Evolutionary conservation across 2,797 vertebrate species (phyloP).

Genomic region (Danio kyathit): DNA sequence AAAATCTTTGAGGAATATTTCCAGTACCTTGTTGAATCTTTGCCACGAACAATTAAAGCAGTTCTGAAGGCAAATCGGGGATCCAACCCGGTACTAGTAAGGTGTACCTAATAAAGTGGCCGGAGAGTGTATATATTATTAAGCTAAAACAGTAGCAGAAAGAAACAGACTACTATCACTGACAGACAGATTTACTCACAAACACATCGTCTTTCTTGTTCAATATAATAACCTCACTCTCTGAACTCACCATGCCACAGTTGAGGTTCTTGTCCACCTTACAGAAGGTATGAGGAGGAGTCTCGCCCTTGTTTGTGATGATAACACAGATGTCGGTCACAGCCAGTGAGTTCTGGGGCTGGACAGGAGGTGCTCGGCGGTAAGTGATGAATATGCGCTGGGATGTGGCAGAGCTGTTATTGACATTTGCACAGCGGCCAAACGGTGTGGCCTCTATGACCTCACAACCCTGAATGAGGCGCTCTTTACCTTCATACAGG

Average conservation of each 20-base stretch:
- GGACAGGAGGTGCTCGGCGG: slow-evolving; percentile 84
- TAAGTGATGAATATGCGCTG: slow-evolving; percentile 96
- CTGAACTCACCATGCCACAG: slow-evolving; percentile 90
- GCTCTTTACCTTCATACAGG: slow-evolving; percentile 95
- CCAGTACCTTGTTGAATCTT: too few species aligned
- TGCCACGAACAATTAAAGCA: too few species aligned
- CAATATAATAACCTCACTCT: neutral
- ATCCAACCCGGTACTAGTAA: too few species aligned
- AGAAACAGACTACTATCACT: too few species aligned
- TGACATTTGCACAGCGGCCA: slow-evolving; percentile 97
- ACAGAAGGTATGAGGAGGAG: slow-evolving; percentile 96
- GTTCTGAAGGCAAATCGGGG: too few species aligned
- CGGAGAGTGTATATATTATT: too few species aligned
- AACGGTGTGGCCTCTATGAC: slow-evolving; percentile 95
- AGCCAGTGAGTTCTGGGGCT: slow-evolving; percentile 92
- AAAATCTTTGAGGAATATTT: too few species aligned
- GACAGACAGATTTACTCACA: too few species aligned
- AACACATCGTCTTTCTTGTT: neutral
- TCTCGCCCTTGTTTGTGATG: slow-evolving; percentile 95
- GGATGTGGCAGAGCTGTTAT: slow-evolving; percentile 94
- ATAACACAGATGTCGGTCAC: slow-evolving; percentile 98
- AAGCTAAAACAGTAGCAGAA: too few species aligned
- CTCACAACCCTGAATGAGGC: slow-evolving; percentile 93
- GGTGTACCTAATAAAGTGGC: too few species aligned
- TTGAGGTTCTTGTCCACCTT: slow-evolving; percentile 99